phyloP scores from a whole-genome alignment of 2,113 vertebrate species.

The Octodon degus region DNA sequence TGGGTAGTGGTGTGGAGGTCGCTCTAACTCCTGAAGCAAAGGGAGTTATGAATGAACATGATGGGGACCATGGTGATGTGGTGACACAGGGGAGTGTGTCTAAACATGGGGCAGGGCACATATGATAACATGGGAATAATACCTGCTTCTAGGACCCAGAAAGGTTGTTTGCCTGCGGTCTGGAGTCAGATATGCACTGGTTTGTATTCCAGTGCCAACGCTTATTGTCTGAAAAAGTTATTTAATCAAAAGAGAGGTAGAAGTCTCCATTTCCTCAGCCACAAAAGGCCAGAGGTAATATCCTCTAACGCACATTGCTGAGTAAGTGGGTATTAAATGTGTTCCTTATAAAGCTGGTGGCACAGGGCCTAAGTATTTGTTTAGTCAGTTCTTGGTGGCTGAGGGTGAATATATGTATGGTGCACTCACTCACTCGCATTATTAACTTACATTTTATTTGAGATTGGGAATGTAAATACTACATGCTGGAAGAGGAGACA shows the following conservation, averaged over 20 bases:
- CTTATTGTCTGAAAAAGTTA: neutral
- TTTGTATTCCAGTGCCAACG: neutral
- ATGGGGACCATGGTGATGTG: neutral
- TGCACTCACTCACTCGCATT: neutral
- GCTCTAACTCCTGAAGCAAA: neutral
- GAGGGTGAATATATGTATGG: neutral
- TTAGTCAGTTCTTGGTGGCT: neutral
- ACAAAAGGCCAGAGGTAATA: conserved; percentile 7
- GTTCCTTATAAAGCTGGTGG: neutral
- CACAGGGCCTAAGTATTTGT: neutral
- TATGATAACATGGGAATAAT: neutral
- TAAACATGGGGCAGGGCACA: neutral
- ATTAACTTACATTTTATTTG: neutral
- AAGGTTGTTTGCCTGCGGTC: neutral
- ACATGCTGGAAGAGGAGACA: neutral
- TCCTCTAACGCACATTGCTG: neutral
- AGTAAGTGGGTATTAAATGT: neutral
- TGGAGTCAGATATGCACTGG: neutral
- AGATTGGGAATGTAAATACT: neutral
- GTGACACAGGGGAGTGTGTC: neutral
- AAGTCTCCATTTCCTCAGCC: neutral
- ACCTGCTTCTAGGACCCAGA: neutral
- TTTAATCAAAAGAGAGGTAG: conserved; percentile 5
- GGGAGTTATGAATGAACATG: neutral
- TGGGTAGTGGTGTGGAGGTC: neutral